These are phyloP conservation scores for Caenorhabditis angaria DNA, from an alignment of 2,888 invertebrate species.

Conservation along the genomic window DNA sequence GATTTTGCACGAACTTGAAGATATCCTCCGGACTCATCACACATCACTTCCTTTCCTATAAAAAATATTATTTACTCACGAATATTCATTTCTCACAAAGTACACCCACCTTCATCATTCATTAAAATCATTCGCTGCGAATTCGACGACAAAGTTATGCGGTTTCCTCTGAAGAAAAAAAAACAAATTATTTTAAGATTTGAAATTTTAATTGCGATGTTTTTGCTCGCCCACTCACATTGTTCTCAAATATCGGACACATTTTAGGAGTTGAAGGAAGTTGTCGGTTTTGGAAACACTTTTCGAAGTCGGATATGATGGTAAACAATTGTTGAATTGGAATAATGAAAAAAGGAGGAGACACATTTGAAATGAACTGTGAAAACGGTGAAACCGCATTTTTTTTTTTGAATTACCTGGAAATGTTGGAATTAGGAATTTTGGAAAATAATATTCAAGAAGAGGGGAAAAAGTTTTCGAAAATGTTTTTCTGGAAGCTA, in stretches of 20 bases:
- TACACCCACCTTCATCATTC: not conserved
- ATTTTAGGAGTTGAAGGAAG: not conserved
- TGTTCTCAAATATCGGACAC: not conserved
- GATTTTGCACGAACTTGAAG: constrained; percentile 21
- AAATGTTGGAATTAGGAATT: too few relatives aligned
- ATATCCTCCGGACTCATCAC: constrained; percentile 18
- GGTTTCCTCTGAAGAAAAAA: not conserved
- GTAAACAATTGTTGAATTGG: too few relatives aligned
- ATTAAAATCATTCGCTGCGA: not conserved
- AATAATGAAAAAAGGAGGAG: too few relatives aligned
- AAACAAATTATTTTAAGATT: not conserved
- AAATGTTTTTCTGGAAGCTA: too few relatives aligned
- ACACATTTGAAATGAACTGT: too few relatives aligned
- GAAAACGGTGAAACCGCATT: too few relatives aligned
- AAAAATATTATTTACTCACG: not conserved
- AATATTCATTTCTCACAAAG: not conserved
- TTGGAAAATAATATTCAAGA: too few relatives aligned
- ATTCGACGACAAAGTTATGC: not conserved
- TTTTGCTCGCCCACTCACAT: not conserved
- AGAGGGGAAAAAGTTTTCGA: too few relatives aligned
- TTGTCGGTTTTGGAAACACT: not conserved
- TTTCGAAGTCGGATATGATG: not conserved
- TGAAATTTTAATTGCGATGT: not conserved
- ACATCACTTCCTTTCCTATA: constrained; percentile 32
- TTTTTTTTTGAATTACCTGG: too few relatives aligned